These are phyloP conservation scores for Fregetta grallaria DNA, from an alignment of 2,113 vertebrate genomes.

Conservation along the genomic window DNA sequence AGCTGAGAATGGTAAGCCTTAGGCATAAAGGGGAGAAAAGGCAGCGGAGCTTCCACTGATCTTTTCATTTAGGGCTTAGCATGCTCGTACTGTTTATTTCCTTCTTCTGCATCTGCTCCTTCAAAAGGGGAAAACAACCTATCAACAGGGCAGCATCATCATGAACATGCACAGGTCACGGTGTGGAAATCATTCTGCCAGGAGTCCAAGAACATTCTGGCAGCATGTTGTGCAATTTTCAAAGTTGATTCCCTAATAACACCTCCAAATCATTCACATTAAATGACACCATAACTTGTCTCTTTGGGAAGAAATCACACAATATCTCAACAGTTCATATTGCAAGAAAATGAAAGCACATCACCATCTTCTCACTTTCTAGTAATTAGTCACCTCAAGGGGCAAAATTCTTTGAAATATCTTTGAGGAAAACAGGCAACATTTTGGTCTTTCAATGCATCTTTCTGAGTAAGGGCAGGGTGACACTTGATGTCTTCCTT, in stretches of 20 bases:
- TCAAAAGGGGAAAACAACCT: neutral
- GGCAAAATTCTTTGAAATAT: neutral
- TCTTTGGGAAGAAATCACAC: neutral
- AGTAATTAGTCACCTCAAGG: neutral
- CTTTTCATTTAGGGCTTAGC: neutral
- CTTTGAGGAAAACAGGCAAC: neutral
- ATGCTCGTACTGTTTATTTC: neutral
- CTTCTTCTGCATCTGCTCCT: neutral
- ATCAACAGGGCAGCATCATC: neutral
- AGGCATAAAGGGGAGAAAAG: neutral
- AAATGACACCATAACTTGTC: neutral
- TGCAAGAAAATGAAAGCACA: neutral
- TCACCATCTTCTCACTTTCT: neutral
- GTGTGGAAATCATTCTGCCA: neutral
- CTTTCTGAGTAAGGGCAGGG: neutral
- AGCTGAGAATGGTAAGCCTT: neutral
- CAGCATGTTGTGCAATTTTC: neutral
- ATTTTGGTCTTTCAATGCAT: neutral
- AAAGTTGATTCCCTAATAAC: neutral
- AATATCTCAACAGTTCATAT: neutral
- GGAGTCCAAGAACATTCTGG: neutral
- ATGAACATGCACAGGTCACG: accelerated
- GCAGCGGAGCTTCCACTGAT: neutral
- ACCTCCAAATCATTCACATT: neutral
- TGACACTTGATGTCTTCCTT: neutral